These are phyloP conservation scores for Casuarius casuarius DNA, from an alignment of 2,113 vertebrate species.

Conservation along the genomic window DNA sequence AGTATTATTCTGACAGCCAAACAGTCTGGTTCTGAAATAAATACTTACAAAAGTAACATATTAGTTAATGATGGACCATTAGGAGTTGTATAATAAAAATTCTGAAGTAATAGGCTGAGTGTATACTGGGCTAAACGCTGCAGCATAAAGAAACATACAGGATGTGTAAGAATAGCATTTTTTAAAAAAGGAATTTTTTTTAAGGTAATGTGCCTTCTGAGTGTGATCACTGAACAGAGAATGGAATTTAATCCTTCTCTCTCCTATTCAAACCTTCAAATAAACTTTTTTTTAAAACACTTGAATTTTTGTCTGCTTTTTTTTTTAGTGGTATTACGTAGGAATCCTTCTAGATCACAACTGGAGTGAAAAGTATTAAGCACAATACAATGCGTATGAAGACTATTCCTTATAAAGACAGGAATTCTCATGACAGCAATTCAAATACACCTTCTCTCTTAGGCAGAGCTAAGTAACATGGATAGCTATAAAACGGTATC, in stretches of 20 bases:
- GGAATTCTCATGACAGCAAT: background rate
- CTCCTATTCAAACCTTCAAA: background rate
- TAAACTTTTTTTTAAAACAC: background rate
- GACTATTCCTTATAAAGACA: background rate
- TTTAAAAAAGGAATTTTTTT: background rate
- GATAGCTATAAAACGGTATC: background rate
- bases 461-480: background rate
- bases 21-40: background rate
- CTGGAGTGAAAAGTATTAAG: background rate
- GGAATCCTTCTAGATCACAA: background rate
- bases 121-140: background rate
- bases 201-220: background rate
- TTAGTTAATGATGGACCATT: background rate
- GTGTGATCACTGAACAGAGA: background rate
- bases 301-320: background rate
- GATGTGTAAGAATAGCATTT: background rate
- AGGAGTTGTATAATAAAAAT: background rate
- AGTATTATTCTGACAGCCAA: background rate
- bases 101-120: background rate
- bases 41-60: background rate
- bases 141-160: background rate
- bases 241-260: background rate
- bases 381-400: background rate
- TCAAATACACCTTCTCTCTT: background rate
- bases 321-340: background rate